A percentile compares a stretch with the other conserved stretches of the same genome.
Evolutionary conservation across 2,888 invertebrate genomes (phyloP).

Genomic region (Eurytoma californica): DNA sequence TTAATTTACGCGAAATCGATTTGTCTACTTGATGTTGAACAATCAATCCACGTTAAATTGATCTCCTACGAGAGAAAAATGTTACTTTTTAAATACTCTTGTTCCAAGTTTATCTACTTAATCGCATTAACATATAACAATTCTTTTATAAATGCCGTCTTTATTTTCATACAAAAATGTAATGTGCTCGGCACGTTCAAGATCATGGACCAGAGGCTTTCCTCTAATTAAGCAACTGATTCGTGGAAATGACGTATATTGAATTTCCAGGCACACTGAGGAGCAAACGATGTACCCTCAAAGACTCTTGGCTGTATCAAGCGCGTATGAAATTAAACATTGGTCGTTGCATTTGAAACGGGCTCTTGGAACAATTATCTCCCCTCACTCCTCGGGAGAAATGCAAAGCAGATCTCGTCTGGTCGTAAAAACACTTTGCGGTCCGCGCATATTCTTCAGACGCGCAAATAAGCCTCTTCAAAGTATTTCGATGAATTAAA

Average conservation of each 20-base stretch:
- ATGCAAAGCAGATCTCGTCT: conserved; percentile 33
- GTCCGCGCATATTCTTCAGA: conserved; percentile 1
- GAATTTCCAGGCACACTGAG: not conserved
- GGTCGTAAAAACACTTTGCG: conserved; percentile 11
- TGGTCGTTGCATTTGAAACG: not conserved
- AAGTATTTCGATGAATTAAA: conserved; percentile 48
- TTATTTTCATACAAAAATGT: too few relatives aligned
- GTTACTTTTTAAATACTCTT: not conserved
- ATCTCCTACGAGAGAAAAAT: not conserved
- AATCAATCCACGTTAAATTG: not conserved
- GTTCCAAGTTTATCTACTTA: too few relatives aligned
- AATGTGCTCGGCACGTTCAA: not conserved
- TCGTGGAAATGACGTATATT: conserved; percentile 39
- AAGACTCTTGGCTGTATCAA: conserved; percentile 6
- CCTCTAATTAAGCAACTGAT: conserved; percentile 28
- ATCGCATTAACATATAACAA: too few relatives aligned
- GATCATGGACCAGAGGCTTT: not conserved
- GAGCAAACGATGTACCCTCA: not conserved
- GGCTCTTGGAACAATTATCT: conserved; percentile 31
- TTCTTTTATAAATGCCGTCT: too few relatives aligned
- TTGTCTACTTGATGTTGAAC: not conserved
- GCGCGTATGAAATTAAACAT: conserved; percentile 34
- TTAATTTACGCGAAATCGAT: not conserved
- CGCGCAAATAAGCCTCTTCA: conserved; percentile 49
- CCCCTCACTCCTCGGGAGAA: conserved; percentile 2